Conservation (phyloP, 2,113 vertebrate species). For the Xenus cinereus region DNA sequence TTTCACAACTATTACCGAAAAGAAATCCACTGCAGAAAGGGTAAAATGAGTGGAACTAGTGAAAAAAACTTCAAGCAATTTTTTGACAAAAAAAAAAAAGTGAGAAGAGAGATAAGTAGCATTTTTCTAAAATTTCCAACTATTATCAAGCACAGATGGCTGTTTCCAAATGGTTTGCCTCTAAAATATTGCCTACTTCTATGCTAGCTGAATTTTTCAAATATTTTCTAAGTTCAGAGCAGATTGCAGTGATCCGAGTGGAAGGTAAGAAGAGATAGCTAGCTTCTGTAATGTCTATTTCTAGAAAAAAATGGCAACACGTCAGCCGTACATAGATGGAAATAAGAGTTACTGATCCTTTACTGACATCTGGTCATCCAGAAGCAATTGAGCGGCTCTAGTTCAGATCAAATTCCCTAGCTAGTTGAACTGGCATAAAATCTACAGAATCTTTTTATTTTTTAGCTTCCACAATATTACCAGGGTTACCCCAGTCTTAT, state of each 20-base stretch:
- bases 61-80: background rate
- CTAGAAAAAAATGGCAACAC: background rate
- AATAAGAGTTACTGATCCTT: background rate
- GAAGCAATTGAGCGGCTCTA: background rate
- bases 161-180: constrained; percentile 39
- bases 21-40: background rate
- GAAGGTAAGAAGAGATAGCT: constrained; percentile 2
- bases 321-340: background rate
- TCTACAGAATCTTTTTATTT: background rate
- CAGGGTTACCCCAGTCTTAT: background rate
- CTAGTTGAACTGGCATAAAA: background rate
- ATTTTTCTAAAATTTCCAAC: background rate
- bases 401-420: background rate
- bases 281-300: constrained; percentile 8
- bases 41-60: background rate
- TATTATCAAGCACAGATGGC: constrained; percentile 27
- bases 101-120: background rate
- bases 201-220: background rate
- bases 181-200: background rate
- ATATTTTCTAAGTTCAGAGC: constrained; percentile 3
- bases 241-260: constrained; percentile 31
- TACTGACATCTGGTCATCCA: background rate
- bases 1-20: background rate
- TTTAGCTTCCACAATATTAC: background rate
- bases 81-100: background rate